phyloP scores from a whole-genome alignment of 2,888 invertebrate species.

The Agonopterix subpropinquella region DNA sequence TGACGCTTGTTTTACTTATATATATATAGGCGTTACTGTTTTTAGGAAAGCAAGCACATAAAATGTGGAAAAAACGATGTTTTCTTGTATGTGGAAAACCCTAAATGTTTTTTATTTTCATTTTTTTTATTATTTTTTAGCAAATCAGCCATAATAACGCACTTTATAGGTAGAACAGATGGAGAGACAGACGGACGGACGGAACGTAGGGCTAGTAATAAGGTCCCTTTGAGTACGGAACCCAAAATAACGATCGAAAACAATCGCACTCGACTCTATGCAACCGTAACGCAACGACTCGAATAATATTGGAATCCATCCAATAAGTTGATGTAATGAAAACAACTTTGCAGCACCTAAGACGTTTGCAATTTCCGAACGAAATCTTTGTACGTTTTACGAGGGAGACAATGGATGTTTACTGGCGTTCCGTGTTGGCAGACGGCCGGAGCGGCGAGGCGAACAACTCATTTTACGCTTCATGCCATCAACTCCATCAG shows the following conservation, averaged over 20 bases:
- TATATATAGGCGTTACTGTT: too few relatives aligned
- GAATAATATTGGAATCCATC: constrained; percentile 68
- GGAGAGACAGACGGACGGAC: too few relatives aligned
- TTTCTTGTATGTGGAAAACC: too few relatives aligned
- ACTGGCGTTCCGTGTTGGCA: constrained; percentile 51
- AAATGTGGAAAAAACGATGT: too few relatives aligned
- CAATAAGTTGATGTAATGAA: constrained; percentile 70
- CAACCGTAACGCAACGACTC: constrained; percentile 51
- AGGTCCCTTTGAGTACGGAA: too few relatives aligned
- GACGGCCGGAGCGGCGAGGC: constrained; percentile 56
- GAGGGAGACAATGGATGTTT: constrained; percentile 58
- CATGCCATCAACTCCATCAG: constrained; percentile 50
- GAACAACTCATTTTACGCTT: constrained; percentile 69
- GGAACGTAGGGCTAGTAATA: too few relatives aligned
- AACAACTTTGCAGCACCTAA: constrained; percentile 58
- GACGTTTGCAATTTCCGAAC: constrained; percentile 64
- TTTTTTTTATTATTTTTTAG: too few relatives aligned
- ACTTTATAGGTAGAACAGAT: too few relatives aligned
- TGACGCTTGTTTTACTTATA: too few relatives aligned
- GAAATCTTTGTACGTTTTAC: constrained; percentile 49
- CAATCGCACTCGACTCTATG: constrained; percentile 43
- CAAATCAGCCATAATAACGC: too few relatives aligned
- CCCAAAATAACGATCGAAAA: neutral
- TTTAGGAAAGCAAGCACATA: too few relatives aligned
- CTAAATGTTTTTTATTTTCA: too few relatives aligned